Evolutionary conservation across 2,888 invertebrate species (phyloP).

Genomic region (Schizotus pectinicornis): DNA sequence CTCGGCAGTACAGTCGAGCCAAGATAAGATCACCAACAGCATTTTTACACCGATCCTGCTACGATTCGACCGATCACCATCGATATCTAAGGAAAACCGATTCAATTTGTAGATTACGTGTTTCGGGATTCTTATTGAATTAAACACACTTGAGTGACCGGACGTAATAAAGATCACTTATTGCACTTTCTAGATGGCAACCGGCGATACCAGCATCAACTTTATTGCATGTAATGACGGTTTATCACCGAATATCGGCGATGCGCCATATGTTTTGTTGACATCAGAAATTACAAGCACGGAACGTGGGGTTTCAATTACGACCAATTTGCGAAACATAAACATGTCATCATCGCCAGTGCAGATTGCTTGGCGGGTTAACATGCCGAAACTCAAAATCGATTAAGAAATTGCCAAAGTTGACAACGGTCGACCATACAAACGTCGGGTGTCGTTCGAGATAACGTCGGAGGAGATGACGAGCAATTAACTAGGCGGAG

Average conservation of each 20-base stretch:
- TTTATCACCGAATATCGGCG: slow-evolving; percentile 23
- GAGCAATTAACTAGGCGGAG: too few relatives aligned
- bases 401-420: too few relatives aligned
- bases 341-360: slow-evolving; percentile 5
- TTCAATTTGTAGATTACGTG: background rate
- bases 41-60: too few relatives aligned
- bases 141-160: slow-evolving; percentile 3
- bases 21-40: too few relatives aligned
- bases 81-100: slow-evolving; percentile 5
- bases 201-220: slow-evolving; percentile 13
- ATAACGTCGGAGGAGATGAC: too few relatives aligned
- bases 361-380: too few relatives aligned
- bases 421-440: too few relatives aligned
- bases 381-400: too few relatives aligned
- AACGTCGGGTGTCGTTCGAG: too few relatives aligned
- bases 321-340: background rate
- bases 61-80: too few relatives aligned
- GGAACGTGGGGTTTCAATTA: slow-evolving; percentile 29
- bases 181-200: slow-evolving; percentile 37
- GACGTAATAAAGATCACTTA: slow-evolving; percentile 19
- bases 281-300: slow-evolving; percentile 25
- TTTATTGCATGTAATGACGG: slow-evolving; percentile 28
- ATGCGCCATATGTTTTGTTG: slow-evolving; percentile 26
- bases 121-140: slow-evolving; percentile 3
- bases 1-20: too few relatives aligned